These are phyloP conservation scores for Anguilla pacifica DNA, from an alignment of 2,797 vertebrate genomes.

Conservation along the genomic window DNA sequence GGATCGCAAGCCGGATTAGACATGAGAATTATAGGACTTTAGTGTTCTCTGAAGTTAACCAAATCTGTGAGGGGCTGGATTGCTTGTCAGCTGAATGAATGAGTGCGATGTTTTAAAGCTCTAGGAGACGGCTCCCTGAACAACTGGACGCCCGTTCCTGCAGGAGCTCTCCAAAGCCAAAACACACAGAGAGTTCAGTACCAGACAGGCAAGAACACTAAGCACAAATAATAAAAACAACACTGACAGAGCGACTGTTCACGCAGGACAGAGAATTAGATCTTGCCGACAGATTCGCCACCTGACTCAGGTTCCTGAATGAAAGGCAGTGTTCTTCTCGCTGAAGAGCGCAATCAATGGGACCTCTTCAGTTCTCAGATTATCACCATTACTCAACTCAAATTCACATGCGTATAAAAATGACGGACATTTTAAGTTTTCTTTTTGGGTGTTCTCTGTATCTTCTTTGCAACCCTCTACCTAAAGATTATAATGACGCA, in stretches of 20 bases:
- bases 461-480: too few species aligned
- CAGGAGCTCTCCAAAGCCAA: neutral
- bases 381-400: neutral
- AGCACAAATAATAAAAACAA: conserved; percentile 6
- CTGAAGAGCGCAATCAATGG: neutral
- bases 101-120: conserved; percentile 3
- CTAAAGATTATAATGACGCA: too few species aligned
- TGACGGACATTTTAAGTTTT: too few species aligned
- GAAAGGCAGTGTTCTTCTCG: neutral
- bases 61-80: neutral
- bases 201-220: conserved; percentile 4
- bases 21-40: neutral
- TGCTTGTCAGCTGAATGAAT: neutral
- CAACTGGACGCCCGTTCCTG: neutral
- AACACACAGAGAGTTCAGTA: neutral
- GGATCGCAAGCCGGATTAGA: neutral
- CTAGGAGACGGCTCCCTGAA: neutral
- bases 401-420: neutral
- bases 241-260: neutral
- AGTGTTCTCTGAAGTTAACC: neutral
- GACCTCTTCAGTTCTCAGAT: neutral
- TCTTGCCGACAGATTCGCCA: neutral
- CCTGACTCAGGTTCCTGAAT: neutral
- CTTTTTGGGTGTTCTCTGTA: too few species aligned
- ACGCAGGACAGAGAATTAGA: neutral